These are phyloP conservation scores for Mayetiola destructor DNA, from an alignment of 2,888 invertebrate species.

Conservation along the genomic window DNA sequence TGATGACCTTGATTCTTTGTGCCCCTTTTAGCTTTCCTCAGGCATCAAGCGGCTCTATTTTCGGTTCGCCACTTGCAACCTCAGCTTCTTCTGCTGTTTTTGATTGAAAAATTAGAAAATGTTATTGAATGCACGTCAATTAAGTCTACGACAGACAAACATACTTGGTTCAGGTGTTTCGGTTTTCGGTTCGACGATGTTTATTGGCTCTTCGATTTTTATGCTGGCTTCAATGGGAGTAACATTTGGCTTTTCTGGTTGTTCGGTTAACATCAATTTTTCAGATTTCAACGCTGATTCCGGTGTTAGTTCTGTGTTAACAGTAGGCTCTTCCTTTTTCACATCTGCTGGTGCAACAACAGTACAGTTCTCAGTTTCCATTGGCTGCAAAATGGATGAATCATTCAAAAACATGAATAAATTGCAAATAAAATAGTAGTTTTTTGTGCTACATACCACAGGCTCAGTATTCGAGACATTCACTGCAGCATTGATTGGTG, in stretches of 20 bases:
- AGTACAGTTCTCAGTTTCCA: slow-evolving; percentile 17
- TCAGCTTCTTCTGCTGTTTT: neutral
- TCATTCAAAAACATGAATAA: neutral
- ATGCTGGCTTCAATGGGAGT: neutral
- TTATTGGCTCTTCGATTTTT: neutral
- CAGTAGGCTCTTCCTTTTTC: neutral
- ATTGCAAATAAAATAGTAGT: neutral
- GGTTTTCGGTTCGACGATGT: neutral
- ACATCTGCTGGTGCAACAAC: neutral
- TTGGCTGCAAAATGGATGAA: slow-evolving; percentile 17
- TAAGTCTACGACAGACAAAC: neutral
- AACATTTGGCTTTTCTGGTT: neutral
- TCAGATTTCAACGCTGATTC: neutral
- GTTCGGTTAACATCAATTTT: neutral
- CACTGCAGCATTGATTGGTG: slow-evolving; percentile 14
- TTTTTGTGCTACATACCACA: slow-evolving; percentile 9
- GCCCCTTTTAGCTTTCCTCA: no score
- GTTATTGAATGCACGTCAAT: neutral
- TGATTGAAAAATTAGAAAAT: neutral
- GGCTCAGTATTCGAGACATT: slow-evolving; percentile 12
- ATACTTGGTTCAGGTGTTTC: neutral
- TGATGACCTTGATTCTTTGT: no score
- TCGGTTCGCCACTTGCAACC: neutral
- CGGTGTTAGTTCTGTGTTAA: neutral
- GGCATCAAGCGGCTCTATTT: neutral